Conservation (phyloP, 2,113 vertebrate genomes). For the Pipa parva region DNA sequence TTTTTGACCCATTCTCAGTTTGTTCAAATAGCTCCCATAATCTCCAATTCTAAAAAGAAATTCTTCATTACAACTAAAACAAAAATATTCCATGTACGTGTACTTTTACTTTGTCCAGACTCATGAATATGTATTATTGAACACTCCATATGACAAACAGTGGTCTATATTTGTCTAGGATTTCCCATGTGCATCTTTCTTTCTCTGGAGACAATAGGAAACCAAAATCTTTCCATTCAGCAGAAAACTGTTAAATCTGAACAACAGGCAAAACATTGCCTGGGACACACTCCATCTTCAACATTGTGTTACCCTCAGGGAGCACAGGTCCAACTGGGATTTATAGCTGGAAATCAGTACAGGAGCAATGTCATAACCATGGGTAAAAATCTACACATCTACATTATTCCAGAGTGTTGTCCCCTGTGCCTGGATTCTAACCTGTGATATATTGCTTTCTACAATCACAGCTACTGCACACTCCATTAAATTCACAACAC, state of each 20-base stretch:
- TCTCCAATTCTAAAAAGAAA: too few species aligned
- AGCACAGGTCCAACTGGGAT: conserved; percentile 51
- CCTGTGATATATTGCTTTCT: conserved; percentile 6
- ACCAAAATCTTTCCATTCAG: conserved; percentile 59
- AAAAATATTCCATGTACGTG: too few species aligned
- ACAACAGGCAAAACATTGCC: conserved; percentile 55
- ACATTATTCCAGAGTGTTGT: conserved; percentile 26
- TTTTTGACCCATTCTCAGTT: too few species aligned
- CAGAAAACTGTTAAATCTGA: conserved; percentile 45
- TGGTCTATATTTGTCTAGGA: too few species aligned
- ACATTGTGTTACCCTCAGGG: conserved; percentile 48
- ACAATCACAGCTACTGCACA: conserved; percentile 6
- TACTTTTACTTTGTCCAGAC: too few species aligned
- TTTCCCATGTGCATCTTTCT: conserved; percentile 60
- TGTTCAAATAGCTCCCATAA: too few species aligned
- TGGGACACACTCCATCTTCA: conserved; percentile 47
- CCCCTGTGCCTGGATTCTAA: conserved; percentile 35
- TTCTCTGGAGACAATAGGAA: conserved; percentile 62
- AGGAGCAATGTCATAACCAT: too few species aligned
- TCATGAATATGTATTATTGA: too few species aligned
- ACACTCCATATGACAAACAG: too few species aligned
- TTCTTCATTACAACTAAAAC: too few species aligned
- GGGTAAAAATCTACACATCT: conserved; percentile 10
- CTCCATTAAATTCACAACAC: conserved; percentile 25
- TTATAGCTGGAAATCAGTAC: conserved; percentile 49